Base-by-base conservation (phyloP, 2,888 invertebrate species). In the Polyploca ridens region DNA sequence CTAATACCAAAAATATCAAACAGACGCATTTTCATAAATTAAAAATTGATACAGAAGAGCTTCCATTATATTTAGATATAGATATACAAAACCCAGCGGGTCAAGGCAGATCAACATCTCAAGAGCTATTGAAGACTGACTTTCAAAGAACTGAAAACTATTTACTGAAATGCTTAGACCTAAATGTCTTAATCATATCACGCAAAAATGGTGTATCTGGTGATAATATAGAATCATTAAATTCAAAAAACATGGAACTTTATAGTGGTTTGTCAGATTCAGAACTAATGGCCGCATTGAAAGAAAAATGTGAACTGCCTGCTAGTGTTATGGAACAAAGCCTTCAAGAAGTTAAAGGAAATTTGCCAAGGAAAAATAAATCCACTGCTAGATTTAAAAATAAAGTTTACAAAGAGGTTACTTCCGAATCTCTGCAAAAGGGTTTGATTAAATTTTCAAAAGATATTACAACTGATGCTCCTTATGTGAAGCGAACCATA, bases 101-200 rank as follows among this genome's bases (percentile, higher is more conserved):
- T 7, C 19, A 16, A 54, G 54, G 10, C 10, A 54, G 54, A 19
- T 54, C 19, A 19, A 54, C 0, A 54, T 10, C 70, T 19, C 65
- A 69, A 62, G 62, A 72, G 41, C 11, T 75, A 10, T 65, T 13
- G 13, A 41, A 62, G 64, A 65, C 58, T 58, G 65, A 72, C 33
- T 63, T 78, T 61, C 67, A 73, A 11, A 58, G 64, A 27, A 65
- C 71, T 46, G 79, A 79, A 69, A 68, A 70, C 62, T 16, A 70
- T 60, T 65, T 81, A 54, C 69, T 71, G 10, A 77, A 80, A 64
- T 85, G 85, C 60, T 72, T 81, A 44, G 73, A 83, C 63, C 70
- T 83, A 16, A 73, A 83, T 63, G 69, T 79, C 54, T 66, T 78
- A 41, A 68, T 79, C 54, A 70, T 75, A 69, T 75, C 73, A 27